These are phyloP conservation scores for Sterrhoptilus dennistouni DNA, from an alignment of 2,113 vertebrate species.

Conservation along the genomic window DNA sequence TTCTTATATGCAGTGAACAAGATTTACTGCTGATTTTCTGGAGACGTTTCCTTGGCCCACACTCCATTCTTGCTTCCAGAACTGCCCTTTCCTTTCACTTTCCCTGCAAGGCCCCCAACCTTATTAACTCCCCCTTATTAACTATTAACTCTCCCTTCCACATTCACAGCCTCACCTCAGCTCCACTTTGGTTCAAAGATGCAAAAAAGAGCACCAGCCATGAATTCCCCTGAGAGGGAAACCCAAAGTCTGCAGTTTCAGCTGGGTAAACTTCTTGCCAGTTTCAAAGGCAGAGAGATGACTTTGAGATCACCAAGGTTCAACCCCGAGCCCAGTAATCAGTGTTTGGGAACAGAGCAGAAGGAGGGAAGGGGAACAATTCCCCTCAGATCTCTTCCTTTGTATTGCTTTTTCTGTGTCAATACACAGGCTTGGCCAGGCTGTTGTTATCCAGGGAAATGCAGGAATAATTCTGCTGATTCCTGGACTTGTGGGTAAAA, in stretches of 20 bases:
- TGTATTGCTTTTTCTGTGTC: not conserved
- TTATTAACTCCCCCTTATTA: not conserved
- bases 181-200: not conserved
- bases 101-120: not conserved
- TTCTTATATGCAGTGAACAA: not conserved
- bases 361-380: not conserved
- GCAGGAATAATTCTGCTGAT: not conserved
- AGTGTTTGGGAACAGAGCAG: not conserved
- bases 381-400: not conserved
- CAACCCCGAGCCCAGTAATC: not conserved
- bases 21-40: constrained; percentile 1
- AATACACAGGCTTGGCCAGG: not conserved
- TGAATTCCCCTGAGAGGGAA: not conserved
- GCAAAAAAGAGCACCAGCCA: not conserved
- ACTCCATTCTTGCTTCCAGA: not conserved
- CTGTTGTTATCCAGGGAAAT: not conserved
- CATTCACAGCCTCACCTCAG: not conserved
- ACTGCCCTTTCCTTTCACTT: not conserved
- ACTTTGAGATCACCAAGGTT: not conserved
- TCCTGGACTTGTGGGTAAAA: not conserved
- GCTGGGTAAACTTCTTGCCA: not conserved
- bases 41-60: not conserved
- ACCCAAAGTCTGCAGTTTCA: not conserved
- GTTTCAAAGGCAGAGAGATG: not conserved
- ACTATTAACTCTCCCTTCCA: not conserved